phyloP scores from a whole-genome alignment of 2,888 invertebrate genomes.

The Frankliniella intonsa region DNA sequence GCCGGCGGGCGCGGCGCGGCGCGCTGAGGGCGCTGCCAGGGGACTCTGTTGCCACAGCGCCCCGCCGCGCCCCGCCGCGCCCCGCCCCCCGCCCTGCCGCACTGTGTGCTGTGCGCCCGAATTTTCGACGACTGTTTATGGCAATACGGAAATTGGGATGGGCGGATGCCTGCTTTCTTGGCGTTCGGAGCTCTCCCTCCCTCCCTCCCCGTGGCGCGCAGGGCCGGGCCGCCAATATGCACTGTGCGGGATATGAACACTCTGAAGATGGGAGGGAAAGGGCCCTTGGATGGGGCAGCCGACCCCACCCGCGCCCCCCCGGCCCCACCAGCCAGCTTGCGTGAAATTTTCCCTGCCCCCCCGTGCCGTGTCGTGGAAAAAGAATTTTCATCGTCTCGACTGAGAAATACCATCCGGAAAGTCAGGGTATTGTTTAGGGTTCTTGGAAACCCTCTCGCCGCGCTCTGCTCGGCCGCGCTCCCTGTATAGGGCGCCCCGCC shows the following conservation, averaged over 20 bases:
- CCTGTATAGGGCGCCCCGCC: not conserved
- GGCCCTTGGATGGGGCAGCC: too few species aligned
- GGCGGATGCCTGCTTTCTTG: too few species aligned
- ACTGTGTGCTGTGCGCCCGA: not conserved
- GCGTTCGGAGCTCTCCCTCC: too few species aligned
- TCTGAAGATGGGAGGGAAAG: too few species aligned
- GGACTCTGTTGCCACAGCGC: not conserved
- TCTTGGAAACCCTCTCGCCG: not conserved
- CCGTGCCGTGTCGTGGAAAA: too few species aligned
- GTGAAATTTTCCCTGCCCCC: not conserved
- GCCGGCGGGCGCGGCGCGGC: not conserved
- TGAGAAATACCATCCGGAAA: not conserved
- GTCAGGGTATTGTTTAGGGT: not conserved
- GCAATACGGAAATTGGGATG: too few species aligned
- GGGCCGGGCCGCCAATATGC: too few species aligned
- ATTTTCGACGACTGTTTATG: too few species aligned
- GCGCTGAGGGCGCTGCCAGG: too few species aligned
- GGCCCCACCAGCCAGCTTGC: not conserved
- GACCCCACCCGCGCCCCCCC: not conserved
- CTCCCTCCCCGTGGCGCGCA: too few species aligned
- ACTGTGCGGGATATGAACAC: too few species aligned
- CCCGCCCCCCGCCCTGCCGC: not conserved
- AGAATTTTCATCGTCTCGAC: not conserved
- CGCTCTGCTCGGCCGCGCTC: not conserved
- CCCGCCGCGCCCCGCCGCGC: not conserved